Evolutionary conservation across 2,888 invertebrate species (phyloP), one percentile per base, ranked within the genome.

Genomic region (Drosophila tripunctata): DNA sequence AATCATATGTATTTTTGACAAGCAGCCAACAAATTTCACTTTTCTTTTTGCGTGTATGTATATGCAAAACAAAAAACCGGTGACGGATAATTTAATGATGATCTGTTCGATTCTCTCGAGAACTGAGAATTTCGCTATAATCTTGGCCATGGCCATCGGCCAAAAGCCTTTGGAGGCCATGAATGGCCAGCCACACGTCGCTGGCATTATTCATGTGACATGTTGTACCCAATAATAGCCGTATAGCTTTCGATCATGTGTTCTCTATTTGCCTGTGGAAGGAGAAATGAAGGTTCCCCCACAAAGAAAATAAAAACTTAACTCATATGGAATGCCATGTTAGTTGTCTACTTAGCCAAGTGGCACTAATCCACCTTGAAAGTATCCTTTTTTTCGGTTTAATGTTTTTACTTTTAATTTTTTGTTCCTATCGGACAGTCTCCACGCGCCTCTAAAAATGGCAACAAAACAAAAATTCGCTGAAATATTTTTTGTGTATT

Each of bases 261-360:
- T 51, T 68, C 50, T 36, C n/a, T n/a, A n/a, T n/a, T 15, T 14
- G 51, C 30, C 17, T 10, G 33, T 36, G 54, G 75, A 81, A 81
- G 82, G 85, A 85, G 78, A 82, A 85, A 82, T 85, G 83, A 85
- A 85, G 85, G 81, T 72, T 63, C 52, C 57, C 44, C 24, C n/a
- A n/a, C n/a, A n/a, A n/a, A n/a, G n/a, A n/a, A n/a, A n/a, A n/a
- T n/a, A n/a, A 38, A 35, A 27, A 27, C 48, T 33, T 10, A 40
- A 38, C 10, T 17, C 3, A 5, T 8, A 27, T 1, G 19, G 8
- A 5, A 38, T 41, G 10, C 6, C 7, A 33, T n/a, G 12, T 12
- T 6, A 14, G 33, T 12, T 30, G 31, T 30, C 50, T 3, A 14
- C 21, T n/a, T n/a, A 4, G 21, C 21, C 21, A 7, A 10, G n/a